Evolutionary conservation across 2,888 invertebrate species (phyloP).

Genomic region (Andricus quercusramuli): DNA sequence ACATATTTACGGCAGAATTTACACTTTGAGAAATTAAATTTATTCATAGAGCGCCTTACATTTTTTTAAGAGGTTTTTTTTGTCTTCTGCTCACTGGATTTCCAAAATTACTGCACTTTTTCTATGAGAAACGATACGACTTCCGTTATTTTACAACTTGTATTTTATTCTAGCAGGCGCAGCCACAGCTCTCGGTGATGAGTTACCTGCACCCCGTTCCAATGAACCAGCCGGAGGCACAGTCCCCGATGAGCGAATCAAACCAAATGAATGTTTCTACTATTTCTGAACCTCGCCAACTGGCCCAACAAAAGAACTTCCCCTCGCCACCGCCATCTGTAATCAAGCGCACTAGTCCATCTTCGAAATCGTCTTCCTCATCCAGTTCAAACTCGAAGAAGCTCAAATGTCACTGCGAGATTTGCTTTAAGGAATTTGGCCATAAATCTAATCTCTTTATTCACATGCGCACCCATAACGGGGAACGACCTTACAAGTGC

Average conservation of each 20-base stretch:
- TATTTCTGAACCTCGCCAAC: conserved; percentile 47
- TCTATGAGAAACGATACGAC: no score
- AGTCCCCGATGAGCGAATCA: conserved; percentile 51
- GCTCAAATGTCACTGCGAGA: conserved; percentile 75
- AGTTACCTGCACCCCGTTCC: conserved; percentile 63
- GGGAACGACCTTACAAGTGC: conserved; percentile 76
- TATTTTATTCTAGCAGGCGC: conserved; percentile 55
- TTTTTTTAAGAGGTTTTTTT: no score
- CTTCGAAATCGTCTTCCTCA: conserved; percentile 63
- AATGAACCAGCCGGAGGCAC: conserved; percentile 48
- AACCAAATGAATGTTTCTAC: conserved; percentile 55
- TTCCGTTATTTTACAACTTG: not conserved
- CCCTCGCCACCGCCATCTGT: conserved; percentile 57
- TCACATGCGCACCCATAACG: conserved; percentile 77
- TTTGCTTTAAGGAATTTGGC: conserved; percentile 76
- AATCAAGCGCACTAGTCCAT: conserved; percentile 68
- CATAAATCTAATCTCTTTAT: conserved; percentile 77
- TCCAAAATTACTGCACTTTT: no score
- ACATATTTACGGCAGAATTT: no score
- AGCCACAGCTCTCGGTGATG: conserved; percentile 62
- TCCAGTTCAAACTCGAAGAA: conserved; percentile 64
- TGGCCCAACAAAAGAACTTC: conserved; percentile 45
- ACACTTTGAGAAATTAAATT: no score
- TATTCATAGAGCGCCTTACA: no score
- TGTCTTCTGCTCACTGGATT: no score